Evolutionary conservation across 2,113 vertebrate genomes (phyloP).

Genomic region (Urocitellus parryii): DNA sequence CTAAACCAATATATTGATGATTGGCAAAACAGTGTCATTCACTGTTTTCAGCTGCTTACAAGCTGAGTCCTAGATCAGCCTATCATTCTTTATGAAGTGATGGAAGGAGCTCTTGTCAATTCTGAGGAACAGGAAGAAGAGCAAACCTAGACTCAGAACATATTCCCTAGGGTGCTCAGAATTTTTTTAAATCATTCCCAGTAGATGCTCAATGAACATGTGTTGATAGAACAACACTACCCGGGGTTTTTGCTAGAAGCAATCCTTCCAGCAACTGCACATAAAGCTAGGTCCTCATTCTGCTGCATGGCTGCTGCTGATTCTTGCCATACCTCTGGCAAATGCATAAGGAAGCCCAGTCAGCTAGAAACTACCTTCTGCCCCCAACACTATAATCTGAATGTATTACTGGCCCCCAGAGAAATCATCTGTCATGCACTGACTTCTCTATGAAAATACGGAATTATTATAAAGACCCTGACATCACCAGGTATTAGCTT

Average conservation of each 20-base stretch:
- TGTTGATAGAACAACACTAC: not conserved
- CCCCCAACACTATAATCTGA: not conserved
- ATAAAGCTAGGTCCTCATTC: not conserved
- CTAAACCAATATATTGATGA: not conserved
- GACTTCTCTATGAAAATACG: not conserved
- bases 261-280: not conserved
- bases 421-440: too few relatives aligned
- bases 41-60: not conserved
- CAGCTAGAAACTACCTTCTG: not conserved
- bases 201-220: not conserved
- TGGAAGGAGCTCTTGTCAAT: not conserved
- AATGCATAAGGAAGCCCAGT: not conserved
- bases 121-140: not conserved
- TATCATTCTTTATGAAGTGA: not conserved
- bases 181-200: not conserved
- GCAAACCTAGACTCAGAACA: not conserved
- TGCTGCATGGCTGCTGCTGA: not conserved
- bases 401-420: not conserved
- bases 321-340: not conserved
- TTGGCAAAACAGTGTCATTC: not conserved
- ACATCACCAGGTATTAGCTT: not conserved
- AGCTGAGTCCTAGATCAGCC: not conserved
- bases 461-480: not conserved
- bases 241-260: not conserved
- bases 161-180: not conserved